Base-by-base conservation (phyloP, 2,797 vertebrate genomes). In the Anolis apletophallus region DNA sequence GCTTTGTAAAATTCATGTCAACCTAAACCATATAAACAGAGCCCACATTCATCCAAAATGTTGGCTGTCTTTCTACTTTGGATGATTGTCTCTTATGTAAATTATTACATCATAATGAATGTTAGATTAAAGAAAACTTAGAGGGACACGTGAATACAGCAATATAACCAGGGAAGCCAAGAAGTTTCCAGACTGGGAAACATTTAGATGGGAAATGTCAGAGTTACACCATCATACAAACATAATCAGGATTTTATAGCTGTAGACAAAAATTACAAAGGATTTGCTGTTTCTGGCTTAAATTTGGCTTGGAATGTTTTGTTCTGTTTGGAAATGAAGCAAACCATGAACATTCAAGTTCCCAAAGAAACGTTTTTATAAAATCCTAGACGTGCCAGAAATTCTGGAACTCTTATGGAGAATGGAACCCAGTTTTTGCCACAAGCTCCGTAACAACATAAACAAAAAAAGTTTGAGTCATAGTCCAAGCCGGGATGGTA, bases 371-470 rank as follows among this genome's bases (percentile, higher is more conserved):
- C 46, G 86, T 84, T 88, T 92, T 92, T 90, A 87, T 83, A 93
- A 19, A 34, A 93, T 90, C 88, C 85, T 79, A 89, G 10, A 54
- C 93, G 64, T 40, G 23, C 86, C 32, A 34, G 1, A 89, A 93
- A 80, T 82, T 85, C 80, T 50, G 85, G 80, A 83, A 74, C 85
- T 91, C 78, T 91, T 86, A 93, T 93, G 88, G 88, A 88, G 88
- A 67, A 21, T 92, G 81, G 88, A 87, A 88, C 89, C 87, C 83
- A 88, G 81, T 85, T 79, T 93, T 89, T 86, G 79, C 81, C 88
- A 89, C 73, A 52, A 85, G 93, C 74, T 77, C n/a, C 79, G 40
- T 85, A 94, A 91, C 84, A 95, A 93, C 77, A 91, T 91, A 94
- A 93, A 92, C 82, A 92, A 76, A 83, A 80, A 34, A 76, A 82